Conservation (phyloP, 2,797 vertebrate genomes). For the Oreonectes daqikongensis region DNA sequence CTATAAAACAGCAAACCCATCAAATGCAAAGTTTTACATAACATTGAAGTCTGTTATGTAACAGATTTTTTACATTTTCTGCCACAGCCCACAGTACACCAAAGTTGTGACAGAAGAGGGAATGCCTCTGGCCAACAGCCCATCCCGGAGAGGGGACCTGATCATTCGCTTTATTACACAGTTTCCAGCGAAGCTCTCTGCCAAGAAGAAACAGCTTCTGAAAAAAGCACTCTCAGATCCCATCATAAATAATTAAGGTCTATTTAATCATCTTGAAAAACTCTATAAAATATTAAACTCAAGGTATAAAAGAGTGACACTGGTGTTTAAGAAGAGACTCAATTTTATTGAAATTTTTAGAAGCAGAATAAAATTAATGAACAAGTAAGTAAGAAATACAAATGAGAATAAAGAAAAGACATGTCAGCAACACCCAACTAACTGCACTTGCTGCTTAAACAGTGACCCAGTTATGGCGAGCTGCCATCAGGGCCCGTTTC, state of each 20-base stretch:
- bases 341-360: slow-evolving; percentile 14
- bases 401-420: slow-evolving; percentile 8
- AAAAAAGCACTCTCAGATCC: slow-evolving; percentile 74
- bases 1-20: too few species aligned
- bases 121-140: slow-evolving; percentile 82
- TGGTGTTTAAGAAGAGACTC: not conserved
- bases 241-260: not conserved
- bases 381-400: slow-evolving; percentile 16
- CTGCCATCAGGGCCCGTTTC: slow-evolving; percentile 83
- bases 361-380: slow-evolving; percentile 23
- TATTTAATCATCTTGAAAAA: not conserved
- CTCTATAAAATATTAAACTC: not conserved
- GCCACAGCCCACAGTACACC: slow-evolving; percentile 82
- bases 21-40: not conserved
- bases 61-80: not conserved
- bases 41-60: not conserved
- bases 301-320: not conserved
- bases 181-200: slow-evolving; percentile 84
- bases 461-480: slow-evolving; percentile 62
- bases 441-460: slow-evolving; percentile 58
- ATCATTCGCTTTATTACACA: slow-evolving; percentile 83
- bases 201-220: slow-evolving; percentile 79
- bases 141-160: slow-evolving; percentile 82
- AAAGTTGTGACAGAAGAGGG: slow-evolving; percentile 88
- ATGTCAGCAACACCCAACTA: slow-evolving; percentile 32